phyloP scores from a whole-genome alignment of 2,113 vertebrate genomes.

The Catharus fuscescens region DNA sequence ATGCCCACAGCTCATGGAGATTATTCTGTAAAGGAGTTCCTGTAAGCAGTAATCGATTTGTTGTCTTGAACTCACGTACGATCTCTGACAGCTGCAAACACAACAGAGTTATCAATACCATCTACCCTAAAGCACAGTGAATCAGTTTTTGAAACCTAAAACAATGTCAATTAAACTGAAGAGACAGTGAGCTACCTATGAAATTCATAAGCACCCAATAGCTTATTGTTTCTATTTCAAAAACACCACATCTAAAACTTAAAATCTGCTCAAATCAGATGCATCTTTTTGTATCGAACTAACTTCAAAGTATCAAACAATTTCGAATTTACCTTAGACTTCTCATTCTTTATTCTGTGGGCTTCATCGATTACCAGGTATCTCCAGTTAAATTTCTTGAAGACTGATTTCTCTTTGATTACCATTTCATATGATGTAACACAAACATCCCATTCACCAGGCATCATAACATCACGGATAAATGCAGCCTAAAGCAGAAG shows the following conservation, averaged over 20 bases:
- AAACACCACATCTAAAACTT: not conserved
- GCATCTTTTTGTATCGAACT: not conserved
- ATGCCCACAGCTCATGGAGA: conserved; percentile 89
- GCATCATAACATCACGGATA: conserved; percentile 92
- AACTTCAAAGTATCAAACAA: not conserved
- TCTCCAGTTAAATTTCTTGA: conserved; percentile 93
- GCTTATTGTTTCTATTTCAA: not conserved
- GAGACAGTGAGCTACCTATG: not conserved
- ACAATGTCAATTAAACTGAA: not conserved
- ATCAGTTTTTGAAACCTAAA: not conserved
- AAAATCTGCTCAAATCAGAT: not conserved
- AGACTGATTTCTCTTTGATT: conserved; percentile 89
- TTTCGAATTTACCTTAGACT: conserved; percentile 83
- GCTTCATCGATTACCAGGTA: conserved; percentile 92
- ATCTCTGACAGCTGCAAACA: conserved; percentile 87
- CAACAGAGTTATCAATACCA: not conserved
- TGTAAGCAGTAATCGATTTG: conserved; percentile 87
- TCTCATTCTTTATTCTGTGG: conserved; percentile 93
- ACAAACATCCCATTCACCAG: conserved; percentile 91
- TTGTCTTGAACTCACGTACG: conserved; percentile 90
- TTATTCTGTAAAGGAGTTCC: conserved; percentile 92
- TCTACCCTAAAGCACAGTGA: not conserved
- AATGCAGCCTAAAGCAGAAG: conserved; percentile 84
- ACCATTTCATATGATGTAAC: conserved; percentile 93
- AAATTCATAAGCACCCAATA: not conserved